A percentile compares a stretch with the other conserved stretches of the same genome.
These are phyloP conservation scores for Calliopum simillimum DNA, from an alignment of 2,888 invertebrate species.

Conservation along the genomic window DNA sequence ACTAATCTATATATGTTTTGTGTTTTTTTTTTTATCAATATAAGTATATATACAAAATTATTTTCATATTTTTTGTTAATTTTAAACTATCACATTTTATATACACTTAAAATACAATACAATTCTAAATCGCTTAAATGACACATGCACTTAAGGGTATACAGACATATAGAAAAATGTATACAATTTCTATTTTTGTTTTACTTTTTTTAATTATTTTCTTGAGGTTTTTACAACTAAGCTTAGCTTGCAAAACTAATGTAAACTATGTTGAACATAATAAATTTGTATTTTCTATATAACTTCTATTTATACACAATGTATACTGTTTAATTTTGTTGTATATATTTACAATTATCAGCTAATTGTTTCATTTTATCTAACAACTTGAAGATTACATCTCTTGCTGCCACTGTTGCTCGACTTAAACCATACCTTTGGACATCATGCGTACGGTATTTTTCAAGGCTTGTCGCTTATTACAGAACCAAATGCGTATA, in stretches of 20 bases:
- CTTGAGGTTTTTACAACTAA: no score
- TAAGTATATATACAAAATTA: conserved; percentile 16
- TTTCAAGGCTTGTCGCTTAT: conserved; percentile 96
- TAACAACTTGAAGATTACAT: conserved; percentile 30
- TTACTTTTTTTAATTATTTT: conserved; percentile 19
- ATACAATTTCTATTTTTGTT: background rate
- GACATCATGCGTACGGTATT: conserved; percentile 98
- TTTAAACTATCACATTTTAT: conserved; percentile 56
- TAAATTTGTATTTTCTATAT: background rate
- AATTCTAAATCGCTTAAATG: conserved; percentile 9
- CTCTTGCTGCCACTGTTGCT: no score
- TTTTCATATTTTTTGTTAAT: conserved; percentile 42
- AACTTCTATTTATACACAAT: conserved; percentile 14
- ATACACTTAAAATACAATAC: conserved; percentile 39
- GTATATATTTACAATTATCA: background rate
- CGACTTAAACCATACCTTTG: conserved; percentile 80
- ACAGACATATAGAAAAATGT: background rate
- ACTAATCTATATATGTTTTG: conserved; percentile 30
- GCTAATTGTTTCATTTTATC: background rate
- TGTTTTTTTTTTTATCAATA: conserved; percentile 12
- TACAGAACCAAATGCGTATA: conserved; percentile 99
- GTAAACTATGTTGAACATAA: no score
- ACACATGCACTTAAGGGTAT: no score
- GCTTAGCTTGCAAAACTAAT: no score
- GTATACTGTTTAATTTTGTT: background rate